Evolutionary conservation across 2,888 invertebrate genomes (phyloP).

Genomic region (Eucera pruinosa): DNA sequence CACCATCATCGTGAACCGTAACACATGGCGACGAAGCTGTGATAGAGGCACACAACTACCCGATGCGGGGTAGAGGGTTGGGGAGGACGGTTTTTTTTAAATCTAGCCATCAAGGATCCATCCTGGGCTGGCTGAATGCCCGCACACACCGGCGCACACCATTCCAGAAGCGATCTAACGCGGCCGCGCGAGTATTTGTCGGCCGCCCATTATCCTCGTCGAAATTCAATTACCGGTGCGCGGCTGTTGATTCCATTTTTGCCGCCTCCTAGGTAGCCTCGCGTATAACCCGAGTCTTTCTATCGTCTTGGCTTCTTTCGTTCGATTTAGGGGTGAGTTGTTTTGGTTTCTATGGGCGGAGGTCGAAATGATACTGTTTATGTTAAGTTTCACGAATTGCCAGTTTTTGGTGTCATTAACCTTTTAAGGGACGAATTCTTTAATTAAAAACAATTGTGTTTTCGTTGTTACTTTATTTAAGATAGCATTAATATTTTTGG

Average conservation of each 20-base stretch:
- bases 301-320: too few relatives aligned
- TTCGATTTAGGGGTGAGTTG: too few relatives aligned
- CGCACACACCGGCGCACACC: slow-evolving; percentile 72
- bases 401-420: too few relatives aligned
- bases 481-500: too few relatives aligned
- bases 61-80: slow-evolving; percentile 49
- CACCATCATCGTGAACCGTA: slow-evolving; percentile 65
- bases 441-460: too few relatives aligned
- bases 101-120: slow-evolving; percentile 79
- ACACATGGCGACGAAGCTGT: slow-evolving; percentile 71
- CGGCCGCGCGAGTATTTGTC: slow-evolving; percentile 73
- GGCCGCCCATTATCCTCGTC: slow-evolving; percentile 72
- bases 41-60: too few relatives aligned
- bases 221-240: slow-evolving; percentile 73
- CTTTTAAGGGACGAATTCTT: too few relatives aligned
- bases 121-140: slow-evolving; percentile 78
- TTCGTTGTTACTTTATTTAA: too few relatives aligned
- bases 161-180: slow-evolving; percentile 75
- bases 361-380: too few relatives aligned
- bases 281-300: too few relatives aligned
- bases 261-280: slow-evolving; percentile 47
- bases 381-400: too few relatives aligned
- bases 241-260: slow-evolving; percentile 65
- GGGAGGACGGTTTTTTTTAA: slow-evolving; percentile 76
- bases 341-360: too few relatives aligned